phyloP scores from a whole-genome alignment of 2,888 invertebrate genomes.

The Cephus sareptanus region DNA sequence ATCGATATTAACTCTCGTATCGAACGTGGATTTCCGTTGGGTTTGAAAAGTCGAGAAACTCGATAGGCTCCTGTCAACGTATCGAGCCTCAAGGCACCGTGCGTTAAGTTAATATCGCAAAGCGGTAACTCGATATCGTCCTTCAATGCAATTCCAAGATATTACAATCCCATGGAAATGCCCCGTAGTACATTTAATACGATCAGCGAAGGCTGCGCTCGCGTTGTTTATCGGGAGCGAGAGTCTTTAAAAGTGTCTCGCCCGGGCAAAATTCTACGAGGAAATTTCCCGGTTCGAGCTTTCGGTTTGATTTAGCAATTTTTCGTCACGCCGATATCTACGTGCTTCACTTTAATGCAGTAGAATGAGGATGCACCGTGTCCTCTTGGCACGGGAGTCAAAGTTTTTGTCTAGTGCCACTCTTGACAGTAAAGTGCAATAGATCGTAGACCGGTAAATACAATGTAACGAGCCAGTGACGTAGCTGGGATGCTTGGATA shows the following conservation, averaged over 20 bases:
- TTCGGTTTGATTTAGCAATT: not conserved
- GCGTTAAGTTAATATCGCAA: not conserved
- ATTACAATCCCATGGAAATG: not conserved
- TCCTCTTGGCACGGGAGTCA: not conserved
- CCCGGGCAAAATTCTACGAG: not conserved
- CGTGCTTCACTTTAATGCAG: not conserved
- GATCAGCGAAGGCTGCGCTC: not conserved
- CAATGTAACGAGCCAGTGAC: not conserved
- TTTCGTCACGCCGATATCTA: not conserved
- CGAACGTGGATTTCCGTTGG: not conserved
- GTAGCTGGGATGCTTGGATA: not conserved
- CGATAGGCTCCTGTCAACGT: not conserved
- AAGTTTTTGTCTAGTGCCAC: not conserved
- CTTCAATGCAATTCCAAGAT: not conserved
- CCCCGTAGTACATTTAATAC: not conserved
- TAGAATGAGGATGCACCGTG: not conserved
- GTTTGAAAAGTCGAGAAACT: slow-evolving; percentile 3
- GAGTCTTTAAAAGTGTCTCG: not conserved
- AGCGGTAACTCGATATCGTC: slow-evolving; percentile 4
- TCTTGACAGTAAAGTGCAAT: not conserved
- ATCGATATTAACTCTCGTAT: not conserved
- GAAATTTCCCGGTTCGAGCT: not conserved
- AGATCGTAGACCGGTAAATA: not conserved
- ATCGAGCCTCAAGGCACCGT: not conserved
- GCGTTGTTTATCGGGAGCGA: not conserved